Percentiles rank a stretch among this genome's conserved stretches.
phyloP scores from a whole-genome alignment of 2,113 vertebrate species.

The Planiliza haematocheilus region DNA sequence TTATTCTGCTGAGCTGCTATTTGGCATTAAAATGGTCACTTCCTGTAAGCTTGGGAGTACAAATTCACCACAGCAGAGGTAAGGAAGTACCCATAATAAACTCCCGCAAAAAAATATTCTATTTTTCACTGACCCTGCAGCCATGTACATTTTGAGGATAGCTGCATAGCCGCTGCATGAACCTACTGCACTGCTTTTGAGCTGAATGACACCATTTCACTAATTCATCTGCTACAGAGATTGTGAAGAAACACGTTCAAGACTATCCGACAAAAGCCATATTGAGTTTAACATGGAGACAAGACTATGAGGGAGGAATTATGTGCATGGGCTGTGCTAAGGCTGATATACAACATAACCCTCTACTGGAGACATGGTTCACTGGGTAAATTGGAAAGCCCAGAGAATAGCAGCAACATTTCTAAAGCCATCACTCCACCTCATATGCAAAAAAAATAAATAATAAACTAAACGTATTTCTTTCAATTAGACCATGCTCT shows the following conservation, averaged over 20 bases:
- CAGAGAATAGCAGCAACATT: slow-evolving; percentile 19
- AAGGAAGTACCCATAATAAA: neutral
- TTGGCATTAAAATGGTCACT: neutral
- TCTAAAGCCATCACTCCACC: slow-evolving; percentile 23
- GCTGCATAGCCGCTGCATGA: neutral
- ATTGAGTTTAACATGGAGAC: neutral
- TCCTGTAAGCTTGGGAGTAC: neutral
- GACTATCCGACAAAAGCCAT: neutral
- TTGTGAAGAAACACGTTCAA: neutral
- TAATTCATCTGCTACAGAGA: neutral
- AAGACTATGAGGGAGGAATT: neutral
- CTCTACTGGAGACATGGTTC: neutral
- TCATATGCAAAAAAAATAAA: slow-evolving; percentile 6
- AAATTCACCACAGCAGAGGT: neutral
- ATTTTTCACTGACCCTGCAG: slow-evolving; percentile 1
- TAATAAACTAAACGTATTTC: neutral
- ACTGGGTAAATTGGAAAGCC: slow-evolving; percentile 6
- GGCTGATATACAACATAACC: neutral
- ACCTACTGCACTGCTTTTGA: neutral
- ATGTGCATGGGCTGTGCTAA: neutral
- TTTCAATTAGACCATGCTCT: neutral
- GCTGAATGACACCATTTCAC: neutral
- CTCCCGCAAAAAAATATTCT: neutral
- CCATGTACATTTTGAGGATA: neutral
- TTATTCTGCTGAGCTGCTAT: neutral